Base-by-base conservation (phyloP, 2,113 vertebrate genomes). In the Psammodynastes pulverulentus region DNA sequence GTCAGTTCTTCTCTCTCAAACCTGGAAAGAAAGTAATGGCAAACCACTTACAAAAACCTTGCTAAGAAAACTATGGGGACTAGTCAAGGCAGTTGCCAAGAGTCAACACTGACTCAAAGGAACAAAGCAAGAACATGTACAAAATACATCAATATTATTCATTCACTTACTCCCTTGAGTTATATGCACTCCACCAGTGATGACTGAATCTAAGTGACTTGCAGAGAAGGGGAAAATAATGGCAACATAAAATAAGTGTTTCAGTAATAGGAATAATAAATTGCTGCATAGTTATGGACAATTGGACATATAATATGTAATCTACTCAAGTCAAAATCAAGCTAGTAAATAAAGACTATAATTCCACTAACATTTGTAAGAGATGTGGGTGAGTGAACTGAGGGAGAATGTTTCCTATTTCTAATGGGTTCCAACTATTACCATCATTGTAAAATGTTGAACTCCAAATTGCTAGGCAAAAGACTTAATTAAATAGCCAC, bases 401-500 rank as follows among this genome's bases (percentile, higher is more conserved):
- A n/a, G 45, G n/a, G 49, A 29, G 6, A n/a, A 4, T 19, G 12
- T 51, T 6, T 15, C n/a, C 54, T 39, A 9, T 26, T 91, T 58
- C 53, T 29, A 62, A 46, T 62, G 53, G 46, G n/a, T 21, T 62
- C 7, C 72, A 39, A 86, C 5, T 17, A 89, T 19, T 79, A 92
- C 5, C 5, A 58, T 46, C 89, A 91, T 23, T 1, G 84, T 0
- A 54, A n/a, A 51, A 19, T 91, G 58, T 48, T 0, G 34, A 88
- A 93, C 52, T 88, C 34, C n/a, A 13, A 45, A 15, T 29, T 53
- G 23, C 90, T 89, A 1, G 6, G 45, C 51, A 90, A 86, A 95
- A 94, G 92, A 95, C 95, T 92, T 92, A 89, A 92, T 89, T 4
- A 95, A 91, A 91, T 94, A 93, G 93, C 79, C 90, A 94, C 91